These are phyloP conservation scores for Latrodectus geometricus DNA, from an alignment of 1,140 invertebrate genomes.

Conservation along the genomic window DNA sequence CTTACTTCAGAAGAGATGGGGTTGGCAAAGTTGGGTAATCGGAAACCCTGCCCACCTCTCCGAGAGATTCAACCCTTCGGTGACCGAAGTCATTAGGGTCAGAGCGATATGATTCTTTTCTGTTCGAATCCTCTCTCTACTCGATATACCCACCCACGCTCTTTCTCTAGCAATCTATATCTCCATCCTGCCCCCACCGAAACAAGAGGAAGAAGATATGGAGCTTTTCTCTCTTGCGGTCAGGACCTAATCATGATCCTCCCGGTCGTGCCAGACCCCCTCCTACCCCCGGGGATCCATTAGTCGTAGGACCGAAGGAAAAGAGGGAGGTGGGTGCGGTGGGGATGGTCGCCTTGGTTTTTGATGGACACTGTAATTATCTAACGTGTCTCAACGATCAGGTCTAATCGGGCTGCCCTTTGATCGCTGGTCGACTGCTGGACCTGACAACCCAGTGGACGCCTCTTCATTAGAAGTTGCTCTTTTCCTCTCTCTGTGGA, in stretches of 20 bases:
- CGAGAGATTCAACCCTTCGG: conserved; percentile 15
- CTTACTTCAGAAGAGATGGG: conserved; percentile 12
- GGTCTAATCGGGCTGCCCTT: conserved; percentile 52
- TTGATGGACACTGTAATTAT: conserved; percentile 61
- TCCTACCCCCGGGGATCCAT: conserved; percentile 21
- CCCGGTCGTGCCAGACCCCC: neutral
- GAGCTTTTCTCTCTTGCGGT: conserved; percentile 46
- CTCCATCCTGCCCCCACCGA: neutral
- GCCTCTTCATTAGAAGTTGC: conserved; percentile 58
- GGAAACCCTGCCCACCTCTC: conserved; percentile 5
- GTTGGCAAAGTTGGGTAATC: neutral
- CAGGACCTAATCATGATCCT: conserved; percentile 32
- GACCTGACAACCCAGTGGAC: conserved; percentile 46
- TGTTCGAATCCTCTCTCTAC: neutral
- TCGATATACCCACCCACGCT: too few relatives aligned
- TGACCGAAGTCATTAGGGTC: conserved; percentile 57
- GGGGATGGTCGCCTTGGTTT: conserved; percentile 18
- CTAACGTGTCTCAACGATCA: conserved; percentile 58
- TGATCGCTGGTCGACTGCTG: conserved; percentile 46
- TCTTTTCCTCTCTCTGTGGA: neutral
- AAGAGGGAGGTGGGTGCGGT: neutral
- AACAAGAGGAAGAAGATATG: conserved; percentile 28
- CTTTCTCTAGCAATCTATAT: conserved; percentile 2
- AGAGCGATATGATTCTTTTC: conserved; percentile 45
- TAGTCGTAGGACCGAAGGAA: conserved; percentile 5